These are phyloP conservation scores for Petaurus breviceps DNA, from an alignment of 2,113 vertebrate species.

Conservation along the genomic window DNA sequence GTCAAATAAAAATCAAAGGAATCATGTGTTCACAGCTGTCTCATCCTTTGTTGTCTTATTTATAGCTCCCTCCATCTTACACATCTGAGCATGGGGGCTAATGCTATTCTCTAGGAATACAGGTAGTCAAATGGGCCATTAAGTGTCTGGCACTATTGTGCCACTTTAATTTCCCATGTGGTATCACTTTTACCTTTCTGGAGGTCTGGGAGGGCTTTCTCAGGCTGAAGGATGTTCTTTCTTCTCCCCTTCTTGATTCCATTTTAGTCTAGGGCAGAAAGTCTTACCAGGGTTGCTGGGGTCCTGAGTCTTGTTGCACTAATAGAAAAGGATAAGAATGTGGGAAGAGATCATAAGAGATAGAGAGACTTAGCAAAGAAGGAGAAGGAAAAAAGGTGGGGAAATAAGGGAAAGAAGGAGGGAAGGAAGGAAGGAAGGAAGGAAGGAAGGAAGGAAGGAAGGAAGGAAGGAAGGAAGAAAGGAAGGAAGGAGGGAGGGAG, in stretches of 20 bases:
- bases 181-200: neutral
- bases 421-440: neutral
- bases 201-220: neutral
- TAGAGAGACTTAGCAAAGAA: neutral
- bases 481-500: neutral
- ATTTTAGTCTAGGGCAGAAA: neutral
- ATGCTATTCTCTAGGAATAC: neutral
- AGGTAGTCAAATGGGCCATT: neutral
- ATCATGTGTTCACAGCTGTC: slow-evolving; percentile 27
- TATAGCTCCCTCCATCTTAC: neutral
- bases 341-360: neutral
- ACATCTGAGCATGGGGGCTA: neutral
- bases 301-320: neutral
- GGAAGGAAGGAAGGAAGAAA: no score
- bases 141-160: neutral
- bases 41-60: neutral
- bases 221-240: neutral
- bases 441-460: no score
- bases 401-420: neutral
- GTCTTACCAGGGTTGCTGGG: neutral
- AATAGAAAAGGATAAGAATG: neutral
- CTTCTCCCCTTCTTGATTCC: neutral
- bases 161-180: neutral
- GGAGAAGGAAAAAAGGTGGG: neutral
- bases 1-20: slow-evolving; percentile 43